Percentiles rank a stretch among this genome's conserved stretches.
Evolutionary conservation across 2,113 vertebrate genomes (phyloP).

Genomic region (Dasyprocta punctata): DNA sequence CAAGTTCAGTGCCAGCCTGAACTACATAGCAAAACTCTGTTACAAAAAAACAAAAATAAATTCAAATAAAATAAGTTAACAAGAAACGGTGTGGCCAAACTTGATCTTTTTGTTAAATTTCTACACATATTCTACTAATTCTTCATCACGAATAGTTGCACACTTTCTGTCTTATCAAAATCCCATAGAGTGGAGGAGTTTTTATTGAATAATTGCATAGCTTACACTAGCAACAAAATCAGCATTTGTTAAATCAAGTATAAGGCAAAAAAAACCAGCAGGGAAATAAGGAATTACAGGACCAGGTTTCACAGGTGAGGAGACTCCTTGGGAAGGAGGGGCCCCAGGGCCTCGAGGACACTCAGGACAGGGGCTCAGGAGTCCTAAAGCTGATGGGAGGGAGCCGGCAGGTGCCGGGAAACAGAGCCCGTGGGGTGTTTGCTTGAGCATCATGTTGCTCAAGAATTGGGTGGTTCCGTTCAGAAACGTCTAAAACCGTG

Average conservation of each 20-base stretch:
- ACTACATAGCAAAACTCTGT: not conserved
- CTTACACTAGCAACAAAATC: not conserved
- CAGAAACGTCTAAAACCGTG: not conserved
- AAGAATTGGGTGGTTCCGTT: not conserved
- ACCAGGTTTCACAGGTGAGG: not conserved
- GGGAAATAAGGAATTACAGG: not conserved
- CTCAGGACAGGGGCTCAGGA: not conserved
- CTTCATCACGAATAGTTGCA: not conserved
- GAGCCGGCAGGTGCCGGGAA: not conserved
- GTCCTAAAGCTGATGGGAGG: not conserved
- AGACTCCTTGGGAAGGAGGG: not conserved
- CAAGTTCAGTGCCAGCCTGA: not conserved
- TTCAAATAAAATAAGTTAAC: not conserved
- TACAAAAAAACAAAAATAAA: not conserved
- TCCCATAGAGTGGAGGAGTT: not conserved
- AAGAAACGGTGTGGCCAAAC: not conserved
- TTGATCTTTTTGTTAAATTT: not conserved
- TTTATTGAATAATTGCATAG: not conserved
- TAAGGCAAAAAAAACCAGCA: not conserved
- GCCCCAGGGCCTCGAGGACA: rapidly evolving
- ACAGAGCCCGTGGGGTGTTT: not conserved
- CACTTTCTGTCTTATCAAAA: not conserved
- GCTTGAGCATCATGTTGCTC: not conserved
- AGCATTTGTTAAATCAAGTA: not conserved
- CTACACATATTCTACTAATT: not conserved